These are phyloP conservation scores for Lytechinus variegatus DNA, from an alignment of 35 echinoderm and acorn worm genomes.

Conservation along the genomic window DNA sequence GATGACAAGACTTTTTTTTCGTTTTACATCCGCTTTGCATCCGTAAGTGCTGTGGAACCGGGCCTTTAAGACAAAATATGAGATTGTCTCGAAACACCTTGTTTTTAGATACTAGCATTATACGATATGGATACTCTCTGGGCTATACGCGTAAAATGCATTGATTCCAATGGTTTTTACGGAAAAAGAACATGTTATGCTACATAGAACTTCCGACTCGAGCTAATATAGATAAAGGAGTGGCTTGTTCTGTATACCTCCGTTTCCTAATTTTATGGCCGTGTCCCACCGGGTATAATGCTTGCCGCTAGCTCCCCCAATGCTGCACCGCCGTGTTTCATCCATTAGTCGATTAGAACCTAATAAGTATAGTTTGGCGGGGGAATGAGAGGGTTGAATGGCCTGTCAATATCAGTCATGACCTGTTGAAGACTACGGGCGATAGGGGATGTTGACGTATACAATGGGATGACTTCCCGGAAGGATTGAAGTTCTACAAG, in stretches of 20 bases:
- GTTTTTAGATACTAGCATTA: no score
- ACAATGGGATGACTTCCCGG: background rate
- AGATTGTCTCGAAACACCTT: no score
- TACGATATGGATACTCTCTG: no score
- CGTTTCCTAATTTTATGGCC: background rate
- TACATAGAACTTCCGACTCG: no score
- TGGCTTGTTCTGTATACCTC: background rate
- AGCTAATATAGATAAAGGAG: no score
- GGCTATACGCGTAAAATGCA: no score
- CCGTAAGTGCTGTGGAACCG: no score
- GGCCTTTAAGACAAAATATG: no score
- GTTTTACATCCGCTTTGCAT: no score
- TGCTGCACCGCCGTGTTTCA: background rate
- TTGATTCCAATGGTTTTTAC: no score
- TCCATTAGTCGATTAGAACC: conserved; percentile 3
- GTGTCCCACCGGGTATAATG: background rate
- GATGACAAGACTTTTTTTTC: background rate
- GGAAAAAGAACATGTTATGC: no score
- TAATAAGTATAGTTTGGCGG: background rate
- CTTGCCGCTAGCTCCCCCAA: background rate
- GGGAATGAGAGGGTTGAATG: background rate
- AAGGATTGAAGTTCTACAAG: background rate
- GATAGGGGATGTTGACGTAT: background rate
- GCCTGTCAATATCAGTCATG: background rate
- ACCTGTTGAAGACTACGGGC: background rate